Base-by-base conservation (phyloP, 1,140 invertebrate genomes). In the Hydropsyche tenuis region DNA sequence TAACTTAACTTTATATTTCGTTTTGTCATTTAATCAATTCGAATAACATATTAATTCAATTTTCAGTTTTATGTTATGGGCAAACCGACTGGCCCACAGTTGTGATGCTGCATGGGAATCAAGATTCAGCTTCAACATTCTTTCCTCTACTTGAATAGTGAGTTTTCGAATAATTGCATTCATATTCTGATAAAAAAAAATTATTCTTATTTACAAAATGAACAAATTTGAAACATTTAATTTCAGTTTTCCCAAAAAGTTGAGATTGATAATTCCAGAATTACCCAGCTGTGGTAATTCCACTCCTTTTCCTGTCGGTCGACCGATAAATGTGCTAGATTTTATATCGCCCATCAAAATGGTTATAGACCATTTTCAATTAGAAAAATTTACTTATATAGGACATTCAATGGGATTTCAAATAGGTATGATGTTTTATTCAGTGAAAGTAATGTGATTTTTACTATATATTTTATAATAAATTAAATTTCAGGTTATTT, bases 331-430 rank as follows among this genome's bases (percentile, higher is more conserved):
- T 25, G 7, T 62, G 6, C 12, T 62, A 1, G 77, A 78, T 45
- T 74, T 69, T 18, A 30, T 78, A 2, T 18, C 43, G 0, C 23
- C 69, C 12, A 6, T 78, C 20, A 75, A 70, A 65, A 16, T 74
- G n/a, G 69, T 72, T 0, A 46, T 69, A 1, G 71, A 76, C 9
- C 69, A 76, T 23, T 76, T 76, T 43, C 46, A 74, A n/a, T 45
- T 78, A 23, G 16, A 72, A n/a, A 56, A 73, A 9, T 78, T 76
- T 62, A 71, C 45, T 5, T 76, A 30, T 27, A 62, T 78, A 9
- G 77, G 72, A 27, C 77, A 78, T 60, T 78, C 77, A 0, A 74
- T 78, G 77, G 77, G 77, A 20, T 51, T 51, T 3, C 74, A 76
- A 30, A 53, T 78, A 27, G 77, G 77, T 76, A 23, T 37, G 30